A percentile compares a stretch with the other conserved stretches of the same genome.
Conservation (phyloP, 1,140 invertebrate species). For the Diorhabda carinulata region DNA sequence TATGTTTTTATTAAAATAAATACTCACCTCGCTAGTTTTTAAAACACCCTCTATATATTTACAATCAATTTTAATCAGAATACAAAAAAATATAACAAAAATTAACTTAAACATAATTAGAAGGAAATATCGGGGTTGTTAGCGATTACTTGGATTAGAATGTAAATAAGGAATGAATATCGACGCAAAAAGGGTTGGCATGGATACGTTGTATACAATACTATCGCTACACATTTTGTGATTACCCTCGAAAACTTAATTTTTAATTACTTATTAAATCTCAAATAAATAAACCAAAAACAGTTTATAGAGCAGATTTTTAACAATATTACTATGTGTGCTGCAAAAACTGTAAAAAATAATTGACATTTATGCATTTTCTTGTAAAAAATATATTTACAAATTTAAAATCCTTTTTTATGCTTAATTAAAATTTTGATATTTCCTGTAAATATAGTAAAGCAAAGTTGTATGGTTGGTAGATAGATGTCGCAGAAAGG, state of each 20-base stretch:
- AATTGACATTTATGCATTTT: no score
- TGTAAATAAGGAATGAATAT: neutral
- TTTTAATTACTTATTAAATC: no score
- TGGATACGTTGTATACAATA: neutral
- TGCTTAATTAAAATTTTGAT: no score
- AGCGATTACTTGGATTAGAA: neutral
- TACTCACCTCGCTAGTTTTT: conserved; percentile 25
- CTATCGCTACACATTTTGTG: neutral
- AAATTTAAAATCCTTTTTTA: no score
- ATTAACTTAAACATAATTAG: neutral
- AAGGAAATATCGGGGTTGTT: neutral
- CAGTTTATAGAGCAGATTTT: no score
- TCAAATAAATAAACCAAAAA: no score
- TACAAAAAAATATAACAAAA: conserved; percentile 8
- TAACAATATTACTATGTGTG: no score
- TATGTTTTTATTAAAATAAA: neutral
- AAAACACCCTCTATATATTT: conserved; percentile 26
- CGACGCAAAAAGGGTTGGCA: neutral
- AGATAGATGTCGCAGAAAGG: neutral
- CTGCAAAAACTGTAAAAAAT: no score
- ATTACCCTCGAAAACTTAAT: no score
- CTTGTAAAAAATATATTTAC: no score
- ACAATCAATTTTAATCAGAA: neutral
- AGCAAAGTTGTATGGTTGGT: neutral
- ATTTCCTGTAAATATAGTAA: no score